These are phyloP conservation scores for Aphidius gifuensis DNA, from an alignment of 1,140 invertebrate genomes.

Conservation along the genomic window DNA sequence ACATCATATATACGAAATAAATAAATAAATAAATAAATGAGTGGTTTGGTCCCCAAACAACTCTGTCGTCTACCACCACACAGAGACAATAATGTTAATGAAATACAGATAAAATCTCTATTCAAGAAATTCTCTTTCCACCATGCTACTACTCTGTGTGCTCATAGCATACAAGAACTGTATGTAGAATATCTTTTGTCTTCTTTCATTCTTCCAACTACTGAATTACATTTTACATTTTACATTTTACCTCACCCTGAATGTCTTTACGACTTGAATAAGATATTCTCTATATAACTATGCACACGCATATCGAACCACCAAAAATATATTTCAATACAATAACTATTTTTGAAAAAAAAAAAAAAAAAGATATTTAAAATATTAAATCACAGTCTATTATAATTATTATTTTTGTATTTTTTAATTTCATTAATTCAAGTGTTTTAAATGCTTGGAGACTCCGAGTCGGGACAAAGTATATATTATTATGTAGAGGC, in stretches of 20 bases:
- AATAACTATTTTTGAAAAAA: too few species aligned
- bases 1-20: too few species aligned
- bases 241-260: conserved; percentile 2
- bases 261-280: background rate
- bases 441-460: background rate
- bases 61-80: conserved; percentile 36
- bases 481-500: too few species aligned
- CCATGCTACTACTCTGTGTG: too few species aligned
- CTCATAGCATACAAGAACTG: background rate
- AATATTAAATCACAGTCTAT: too few species aligned
- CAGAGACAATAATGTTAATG: conserved; percentile 55
- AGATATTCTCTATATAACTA: too few species aligned
- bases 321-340: too few species aligned
- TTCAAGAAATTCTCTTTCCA: conserved; percentile 36
- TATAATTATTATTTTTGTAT: background rate
- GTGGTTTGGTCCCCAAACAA: conserved; percentile 19
- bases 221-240: conserved; percentile 9
- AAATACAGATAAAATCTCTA: conserved; percentile 56
- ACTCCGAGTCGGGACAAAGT: too few species aligned
- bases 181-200: conserved; percentile 26
- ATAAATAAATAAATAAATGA: conserved; percentile 9
- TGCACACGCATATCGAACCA: too few species aligned
- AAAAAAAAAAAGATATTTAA: background rate
- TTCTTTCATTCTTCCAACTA: conserved; percentile 7
- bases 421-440: background rate